Percentiles rank a stretch among this genome's conserved stretches.
phyloP scores from a whole-genome alignment of 2,888 invertebrate genomes.

The Dasysyrphus albostriatus region DNA sequence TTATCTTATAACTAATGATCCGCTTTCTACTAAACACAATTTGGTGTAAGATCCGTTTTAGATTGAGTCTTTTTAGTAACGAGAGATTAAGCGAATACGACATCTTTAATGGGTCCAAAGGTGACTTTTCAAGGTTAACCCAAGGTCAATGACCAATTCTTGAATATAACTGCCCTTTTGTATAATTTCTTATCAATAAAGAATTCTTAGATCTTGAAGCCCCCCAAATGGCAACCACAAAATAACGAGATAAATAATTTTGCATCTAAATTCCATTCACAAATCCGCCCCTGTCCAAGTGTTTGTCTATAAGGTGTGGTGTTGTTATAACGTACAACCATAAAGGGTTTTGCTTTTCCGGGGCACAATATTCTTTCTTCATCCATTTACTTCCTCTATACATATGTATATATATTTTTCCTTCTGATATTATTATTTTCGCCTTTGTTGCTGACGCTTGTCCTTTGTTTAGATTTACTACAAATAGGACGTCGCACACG shows the following conservation, averaged over 20 bases:
- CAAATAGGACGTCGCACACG: conserved; percentile 17
- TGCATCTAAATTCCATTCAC: not conserved
- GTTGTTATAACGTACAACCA: conserved; percentile 10
- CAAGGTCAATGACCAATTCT: no score
- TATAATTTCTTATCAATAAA: no score
- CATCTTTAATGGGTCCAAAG: no score
- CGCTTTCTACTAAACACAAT: no score
- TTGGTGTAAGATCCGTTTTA: no score
- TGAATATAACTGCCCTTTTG: no score
- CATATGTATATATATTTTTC: not conserved
- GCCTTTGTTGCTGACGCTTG: conserved; percentile 65
- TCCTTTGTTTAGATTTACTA: conserved; percentile 69
- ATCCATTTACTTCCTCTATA: conserved; percentile 55
- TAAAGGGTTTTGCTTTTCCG: conserved; percentile 62
- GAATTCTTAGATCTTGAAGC: no score
- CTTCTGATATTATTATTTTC: conserved; percentile 37
- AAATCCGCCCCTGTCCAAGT: conserved; percentile 3
- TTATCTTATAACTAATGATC: not conserved
- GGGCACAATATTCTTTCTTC: conserved; percentile 58
- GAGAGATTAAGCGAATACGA: no score
- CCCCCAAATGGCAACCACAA: no score
- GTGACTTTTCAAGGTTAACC: no score
- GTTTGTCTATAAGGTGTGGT: conserved; percentile 12
- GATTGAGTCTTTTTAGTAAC: no score
- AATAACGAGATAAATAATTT: not conserved